phyloP scores from a whole-genome alignment of 2,113 vertebrate genomes.

The Xenus cinereus region DNA sequence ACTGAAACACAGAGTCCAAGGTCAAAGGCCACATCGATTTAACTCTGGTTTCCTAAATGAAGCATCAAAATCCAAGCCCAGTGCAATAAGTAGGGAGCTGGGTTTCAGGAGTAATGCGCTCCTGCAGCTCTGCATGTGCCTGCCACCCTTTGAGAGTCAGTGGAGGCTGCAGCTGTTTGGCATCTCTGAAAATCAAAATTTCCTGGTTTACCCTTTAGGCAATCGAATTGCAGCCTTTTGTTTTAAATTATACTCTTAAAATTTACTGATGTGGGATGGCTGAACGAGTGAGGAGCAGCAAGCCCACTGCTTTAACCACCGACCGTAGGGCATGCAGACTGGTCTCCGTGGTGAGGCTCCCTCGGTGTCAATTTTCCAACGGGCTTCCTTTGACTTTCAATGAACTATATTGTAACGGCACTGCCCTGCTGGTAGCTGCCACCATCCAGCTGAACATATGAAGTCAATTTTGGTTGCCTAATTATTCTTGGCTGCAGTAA shows the following conservation, averaged over 20 bases:
- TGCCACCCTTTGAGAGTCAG: background rate
- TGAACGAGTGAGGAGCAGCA: background rate
- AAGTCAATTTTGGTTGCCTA: background rate
- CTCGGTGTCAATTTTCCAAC: background rate
- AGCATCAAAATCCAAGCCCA: background rate
- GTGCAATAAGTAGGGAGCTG: background rate
- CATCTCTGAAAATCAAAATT: background rate
- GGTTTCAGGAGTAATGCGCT: background rate
- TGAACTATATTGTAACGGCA: background rate
- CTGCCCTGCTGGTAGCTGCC: background rate
- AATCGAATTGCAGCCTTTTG: background rate
- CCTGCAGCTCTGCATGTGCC: background rate
- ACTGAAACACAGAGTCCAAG: background rate
- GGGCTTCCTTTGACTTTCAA: background rate
- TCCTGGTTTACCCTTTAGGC: background rate
- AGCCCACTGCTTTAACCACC: accelerated
- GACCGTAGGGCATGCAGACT: accelerated
- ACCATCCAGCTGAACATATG: background rate
- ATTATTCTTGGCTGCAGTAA: background rate
- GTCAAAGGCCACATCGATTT: background rate
- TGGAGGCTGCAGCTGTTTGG: background rate
- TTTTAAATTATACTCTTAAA: background rate
- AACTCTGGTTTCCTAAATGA: background rate
- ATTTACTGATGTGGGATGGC: background rate
- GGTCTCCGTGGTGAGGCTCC: accelerated